phyloP scores from a whole-genome alignment of 2,888 invertebrate genomes.

The Heliconius charithonia region DNA sequence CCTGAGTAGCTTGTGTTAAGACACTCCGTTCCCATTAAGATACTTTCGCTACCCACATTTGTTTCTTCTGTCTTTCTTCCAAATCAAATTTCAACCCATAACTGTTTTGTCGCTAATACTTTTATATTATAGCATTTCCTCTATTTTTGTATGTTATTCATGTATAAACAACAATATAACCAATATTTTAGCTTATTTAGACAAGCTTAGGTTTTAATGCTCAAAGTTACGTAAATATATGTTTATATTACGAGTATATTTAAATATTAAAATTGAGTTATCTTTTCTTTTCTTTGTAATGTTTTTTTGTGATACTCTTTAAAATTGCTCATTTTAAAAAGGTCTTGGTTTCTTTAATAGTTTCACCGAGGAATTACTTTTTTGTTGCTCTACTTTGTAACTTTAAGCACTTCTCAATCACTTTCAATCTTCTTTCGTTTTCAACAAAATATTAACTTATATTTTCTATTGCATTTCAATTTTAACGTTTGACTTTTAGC shows the following conservation, averaged over 20 bases:
- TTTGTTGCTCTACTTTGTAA: slow-evolving; percentile 23
- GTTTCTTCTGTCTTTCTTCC: neutral
- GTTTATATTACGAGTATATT: neutral
- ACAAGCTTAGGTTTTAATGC: neutral
- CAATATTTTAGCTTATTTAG: neutral
- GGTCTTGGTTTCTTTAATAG: slow-evolving; percentile 26
- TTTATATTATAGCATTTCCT: neutral
- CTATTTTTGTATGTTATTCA: neutral
- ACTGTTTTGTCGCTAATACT: too few species aligned
- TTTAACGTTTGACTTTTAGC: neutral
- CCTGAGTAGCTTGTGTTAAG: too few species aligned
- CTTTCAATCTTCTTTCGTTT: slow-evolving; percentile 25
- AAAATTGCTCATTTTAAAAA: slow-evolving; percentile 27
- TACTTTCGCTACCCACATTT: too few species aligned
- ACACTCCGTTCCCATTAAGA: too few species aligned
- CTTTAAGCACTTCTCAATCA: slow-evolving; percentile 29
- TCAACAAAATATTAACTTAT: neutral
- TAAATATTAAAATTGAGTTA: neutral
- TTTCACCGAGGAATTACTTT: slow-evolving; percentile 26
- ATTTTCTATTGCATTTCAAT: neutral
- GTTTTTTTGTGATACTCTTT: slow-evolving; percentile 11
- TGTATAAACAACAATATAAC: neutral
- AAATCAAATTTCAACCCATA: neutral
- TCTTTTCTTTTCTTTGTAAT: neutral
- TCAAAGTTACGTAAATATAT: neutral